Conservation (phyloP, 2,113 vertebrate genomes). For the Myanophis thanlyinensis region DNA sequence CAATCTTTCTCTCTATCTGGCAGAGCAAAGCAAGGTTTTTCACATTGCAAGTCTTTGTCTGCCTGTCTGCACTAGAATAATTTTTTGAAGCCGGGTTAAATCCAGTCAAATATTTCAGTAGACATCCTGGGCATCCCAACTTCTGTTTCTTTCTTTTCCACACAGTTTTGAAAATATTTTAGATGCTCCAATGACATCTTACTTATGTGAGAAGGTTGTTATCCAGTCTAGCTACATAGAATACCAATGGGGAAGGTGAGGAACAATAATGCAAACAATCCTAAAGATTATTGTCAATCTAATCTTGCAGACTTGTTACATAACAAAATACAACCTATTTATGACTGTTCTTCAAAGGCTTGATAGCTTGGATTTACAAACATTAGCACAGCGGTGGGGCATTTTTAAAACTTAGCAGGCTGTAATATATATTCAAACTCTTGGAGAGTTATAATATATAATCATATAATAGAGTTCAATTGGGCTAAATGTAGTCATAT, state of each 20-base stretch:
- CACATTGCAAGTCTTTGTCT: slow-evolving; percentile 14
- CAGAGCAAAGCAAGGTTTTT: not conserved
- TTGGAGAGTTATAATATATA: not conserved
- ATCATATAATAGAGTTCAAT: not conserved
- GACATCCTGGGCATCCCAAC: not conserved
- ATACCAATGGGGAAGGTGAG: not conserved
- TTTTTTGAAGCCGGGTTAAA: slow-evolving; percentile 11
- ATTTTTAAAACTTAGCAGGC: not conserved
- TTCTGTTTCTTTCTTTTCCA: not conserved
- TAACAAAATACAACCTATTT: not conserved
- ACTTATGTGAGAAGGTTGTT: not conserved
- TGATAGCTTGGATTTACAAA: not conserved
- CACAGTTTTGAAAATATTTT: not conserved
- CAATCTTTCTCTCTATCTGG: slow-evolving; percentile 7
- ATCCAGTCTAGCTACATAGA: not conserved
- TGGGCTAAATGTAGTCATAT: not conserved
- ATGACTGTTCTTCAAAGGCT: not conserved
- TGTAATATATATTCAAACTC: not conserved
- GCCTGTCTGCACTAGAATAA: slow-evolving; percentile 16
- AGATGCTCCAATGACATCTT: not conserved
- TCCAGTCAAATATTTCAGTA: slow-evolving; percentile 14
- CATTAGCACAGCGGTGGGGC: not conserved
- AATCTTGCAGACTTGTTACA: not conserved
- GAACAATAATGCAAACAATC: not conserved
- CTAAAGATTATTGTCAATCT: not conserved